Conservation (phyloP, 2,797 vertebrate species). For the Oreonectes daqikongensis region DNA sequence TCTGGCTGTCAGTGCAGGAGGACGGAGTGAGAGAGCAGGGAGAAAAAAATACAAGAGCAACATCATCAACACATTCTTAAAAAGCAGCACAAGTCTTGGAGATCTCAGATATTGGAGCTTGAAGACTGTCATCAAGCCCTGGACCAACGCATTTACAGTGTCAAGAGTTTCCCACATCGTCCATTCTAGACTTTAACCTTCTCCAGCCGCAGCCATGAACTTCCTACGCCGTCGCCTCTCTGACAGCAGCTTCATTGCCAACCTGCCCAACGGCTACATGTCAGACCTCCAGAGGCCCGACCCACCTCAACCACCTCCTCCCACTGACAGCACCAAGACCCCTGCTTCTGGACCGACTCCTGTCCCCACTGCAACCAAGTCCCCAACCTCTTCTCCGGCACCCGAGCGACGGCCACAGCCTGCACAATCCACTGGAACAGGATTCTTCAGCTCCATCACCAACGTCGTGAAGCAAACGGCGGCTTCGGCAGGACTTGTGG, state of each 20-base stretch:
- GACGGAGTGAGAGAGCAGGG: slow-evolving; percentile 48
- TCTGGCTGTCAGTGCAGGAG: slow-evolving; percentile 66
- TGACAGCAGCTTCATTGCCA: slow-evolving; percentile 98
- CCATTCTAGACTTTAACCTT: slow-evolving; percentile 26
- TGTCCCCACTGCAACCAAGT: slow-evolving; percentile 70
- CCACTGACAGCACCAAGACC: slow-evolving; percentile 67
- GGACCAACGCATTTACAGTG: not conserved
- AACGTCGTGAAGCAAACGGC: slow-evolving; percentile 96
- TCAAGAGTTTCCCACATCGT: not conserved
- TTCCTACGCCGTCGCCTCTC: slow-evolving; percentile 96
- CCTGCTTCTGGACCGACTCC: slow-evolving; percentile 70
- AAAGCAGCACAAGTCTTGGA: slow-evolving; percentile 56
- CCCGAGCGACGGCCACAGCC: slow-evolving; percentile 75
- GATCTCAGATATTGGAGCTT: not conserved
- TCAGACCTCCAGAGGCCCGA: slow-evolving; percentile 95
- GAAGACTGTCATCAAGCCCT: not conserved
- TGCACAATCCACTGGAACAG: slow-evolving; percentile 81
- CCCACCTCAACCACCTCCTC: slow-evolving; percentile 84
- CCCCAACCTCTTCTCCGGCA: slow-evolving; percentile 84
- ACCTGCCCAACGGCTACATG: slow-evolving; percentile 98
- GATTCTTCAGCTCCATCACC: slow-evolving; percentile 96
- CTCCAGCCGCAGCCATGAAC: slow-evolving; percentile 82
- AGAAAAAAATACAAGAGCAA: slow-evolving; percentile 31
- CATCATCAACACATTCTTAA: slow-evolving; percentile 60
- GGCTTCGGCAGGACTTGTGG: slow-evolving; percentile 90